Conservation (phyloP, 1,140 invertebrate species). For the Acyrthosiphon pisum region DNA sequence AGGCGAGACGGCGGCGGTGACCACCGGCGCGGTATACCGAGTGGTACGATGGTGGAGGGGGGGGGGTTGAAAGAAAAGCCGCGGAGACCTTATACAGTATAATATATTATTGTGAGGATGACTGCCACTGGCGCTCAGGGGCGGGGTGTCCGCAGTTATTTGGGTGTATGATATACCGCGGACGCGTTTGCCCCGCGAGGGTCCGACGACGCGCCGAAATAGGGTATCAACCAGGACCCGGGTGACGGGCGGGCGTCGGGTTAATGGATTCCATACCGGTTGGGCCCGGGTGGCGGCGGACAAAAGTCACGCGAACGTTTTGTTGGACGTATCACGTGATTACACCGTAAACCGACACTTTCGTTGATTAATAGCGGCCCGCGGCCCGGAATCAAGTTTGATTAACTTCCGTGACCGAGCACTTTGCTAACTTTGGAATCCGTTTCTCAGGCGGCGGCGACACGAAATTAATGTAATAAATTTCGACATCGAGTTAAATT, state of each 20-base stretch:
- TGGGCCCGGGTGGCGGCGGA: background rate
- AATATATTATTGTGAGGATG: too few relatives aligned
- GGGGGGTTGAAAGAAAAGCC: background rate
- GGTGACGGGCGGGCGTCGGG: background rate
- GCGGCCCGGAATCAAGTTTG: constrained; percentile 55
- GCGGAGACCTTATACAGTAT: background rate
- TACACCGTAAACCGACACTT: constrained; percentile 55
- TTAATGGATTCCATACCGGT: constrained; percentile 53
- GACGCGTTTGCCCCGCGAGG: background rate
- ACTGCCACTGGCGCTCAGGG: background rate
- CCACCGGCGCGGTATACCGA: too few relatives aligned
- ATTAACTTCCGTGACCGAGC: constrained; percentile 57
- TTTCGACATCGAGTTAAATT: constrained; percentile 46
- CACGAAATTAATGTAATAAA: constrained; percentile 47
- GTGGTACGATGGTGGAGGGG: too few relatives aligned
- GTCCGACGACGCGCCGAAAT: background rate
- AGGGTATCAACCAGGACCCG: background rate
- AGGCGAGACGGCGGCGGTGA: too few relatives aligned
- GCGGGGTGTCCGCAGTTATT: background rate
- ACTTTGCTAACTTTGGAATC: constrained; percentile 54
- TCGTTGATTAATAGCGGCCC: constrained; percentile 53
- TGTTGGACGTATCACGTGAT: constrained; percentile 56
- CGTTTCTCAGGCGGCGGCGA: constrained; percentile 31
- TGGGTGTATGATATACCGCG: background rate
- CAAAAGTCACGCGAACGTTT: constrained; percentile 57